Base-by-base conservation (phyloP, 2,888 invertebrate genomes). In the Magallana nippona region DNA sequence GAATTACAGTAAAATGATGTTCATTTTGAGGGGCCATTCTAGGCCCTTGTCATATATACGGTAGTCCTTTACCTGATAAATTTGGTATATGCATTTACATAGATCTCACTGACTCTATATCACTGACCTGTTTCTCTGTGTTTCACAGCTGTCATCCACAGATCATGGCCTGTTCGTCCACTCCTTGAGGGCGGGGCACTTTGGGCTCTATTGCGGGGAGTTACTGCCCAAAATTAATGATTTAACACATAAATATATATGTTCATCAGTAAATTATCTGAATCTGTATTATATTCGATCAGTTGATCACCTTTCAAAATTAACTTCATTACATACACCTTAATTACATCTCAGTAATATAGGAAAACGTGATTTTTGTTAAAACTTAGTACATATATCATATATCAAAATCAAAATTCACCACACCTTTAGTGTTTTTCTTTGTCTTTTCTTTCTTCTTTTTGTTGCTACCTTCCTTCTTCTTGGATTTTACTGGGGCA, bases 131-230 rank as follows among this genome's bases (percentile, higher is more conserved):
- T 90, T 77, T 89, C 89, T 87, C 91, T 86, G 63, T 90, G 89
- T 87, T 92, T 92, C 17, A 92, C 88, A 71, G 92, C 92, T 83
- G 87, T 89, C 88, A 92, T 90, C 92, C 92, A 93, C 85, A 91
- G 83, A 17, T 93, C 93, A 84, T 88, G 88, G 27, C 91, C 91
- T 82, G 86, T 85, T 55, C 84, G 83, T 55, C 89, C 89, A 83
- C 87, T 87, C 78, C 87, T 85, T 15, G 86, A 62, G 10, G 87
- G 84, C 2, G 89, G 87, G 1, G 90, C 90, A 89, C 90, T 91
- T 22, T 89, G 88, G 27, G 91, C 88, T 78, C 90, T 87, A 15
- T 85, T 82, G 58, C 85, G 81, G 56, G 82, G 84, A n/a, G 83
- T 82, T 55, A 27, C 86, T 86, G 32, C 10, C 55, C 71, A 27